These are phyloP conservation scores for Saimiri boliviensis DNA, from an alignment of 2,113 vertebrate genomes.

Conservation along the genomic window DNA sequence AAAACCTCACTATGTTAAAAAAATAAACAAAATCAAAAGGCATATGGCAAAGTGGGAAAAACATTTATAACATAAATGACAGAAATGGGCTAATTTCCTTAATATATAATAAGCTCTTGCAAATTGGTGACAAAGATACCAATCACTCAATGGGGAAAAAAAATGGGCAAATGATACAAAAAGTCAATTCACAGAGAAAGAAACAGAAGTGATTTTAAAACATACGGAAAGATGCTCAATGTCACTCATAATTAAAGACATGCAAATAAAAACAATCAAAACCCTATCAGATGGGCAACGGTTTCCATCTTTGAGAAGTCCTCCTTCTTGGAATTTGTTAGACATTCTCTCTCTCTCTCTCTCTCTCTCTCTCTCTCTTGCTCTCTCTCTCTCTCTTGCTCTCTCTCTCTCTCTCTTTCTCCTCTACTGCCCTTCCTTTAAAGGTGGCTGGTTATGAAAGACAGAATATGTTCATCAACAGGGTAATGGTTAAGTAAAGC, in stretches of 20 bases:
- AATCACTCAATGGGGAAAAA: slow-evolving; percentile 57
- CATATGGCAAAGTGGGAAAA: slow-evolving; percentile 67
- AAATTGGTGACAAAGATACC: slow-evolving; percentile 69
- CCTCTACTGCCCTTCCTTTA: neutral
- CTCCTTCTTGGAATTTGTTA: neutral
- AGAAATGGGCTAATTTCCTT: slow-evolving; percentile 73
- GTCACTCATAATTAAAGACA: slow-evolving; percentile 63
- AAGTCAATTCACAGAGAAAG: slow-evolving; percentile 39
- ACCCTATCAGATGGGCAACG: neutral
- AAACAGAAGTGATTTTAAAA: slow-evolving; percentile 28
- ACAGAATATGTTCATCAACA: neutral
- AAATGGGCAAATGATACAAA: slow-evolving; percentile 27
- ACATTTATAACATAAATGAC: slow-evolving; percentile 72
- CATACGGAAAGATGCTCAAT: slow-evolving; percentile 17
- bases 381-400: neutral
- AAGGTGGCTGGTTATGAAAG: neutral
- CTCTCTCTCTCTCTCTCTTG: neutral
- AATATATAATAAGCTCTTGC: slow-evolving; percentile 71
- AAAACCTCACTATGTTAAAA: slow-evolving; percentile 44
- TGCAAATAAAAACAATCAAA: slow-evolving; percentile 13
- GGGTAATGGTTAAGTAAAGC: neutral
- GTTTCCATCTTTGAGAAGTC: neutral
- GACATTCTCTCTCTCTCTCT: neutral
- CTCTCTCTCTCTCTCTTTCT: too few species aligned
- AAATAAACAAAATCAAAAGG: slow-evolving; percentile 67